These are phyloP conservation scores for Mus spretus DNA, from an alignment of 2,797 vertebrate genomes.

Conservation along the genomic window DNA sequence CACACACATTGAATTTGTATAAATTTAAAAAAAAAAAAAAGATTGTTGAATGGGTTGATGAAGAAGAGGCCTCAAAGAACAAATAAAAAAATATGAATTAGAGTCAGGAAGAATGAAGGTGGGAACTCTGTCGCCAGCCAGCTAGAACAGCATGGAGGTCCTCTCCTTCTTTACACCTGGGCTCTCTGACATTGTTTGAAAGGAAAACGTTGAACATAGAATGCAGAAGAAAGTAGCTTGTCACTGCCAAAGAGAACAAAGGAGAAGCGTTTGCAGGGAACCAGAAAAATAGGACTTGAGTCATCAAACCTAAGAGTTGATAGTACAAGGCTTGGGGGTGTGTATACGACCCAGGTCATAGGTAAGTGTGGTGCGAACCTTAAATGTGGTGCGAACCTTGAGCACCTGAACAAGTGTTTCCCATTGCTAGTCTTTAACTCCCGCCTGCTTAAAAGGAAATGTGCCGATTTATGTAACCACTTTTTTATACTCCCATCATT, in stretches of 20 bases:
- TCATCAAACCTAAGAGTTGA: not conserved
- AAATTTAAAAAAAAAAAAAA: slow-evolving; percentile 35
- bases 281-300: rapidly evolving
- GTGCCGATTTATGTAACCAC: not conserved
- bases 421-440: not conserved
- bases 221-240: slow-evolving; percentile 74
- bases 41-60: slow-evolving; percentile 75
- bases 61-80: slow-evolving; percentile 80
- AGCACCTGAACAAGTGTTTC: no score
- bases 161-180: slow-evolving; percentile 75
- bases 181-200: slow-evolving; percentile 59
- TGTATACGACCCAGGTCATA: not conserved
- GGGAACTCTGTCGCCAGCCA: not conserved
- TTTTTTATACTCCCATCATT: not conserved
- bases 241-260: slow-evolving; percentile 66
- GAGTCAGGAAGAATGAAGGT: slow-evolving; percentile 72
- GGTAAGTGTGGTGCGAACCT: not conserved
- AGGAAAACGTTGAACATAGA: slow-evolving; percentile 74
- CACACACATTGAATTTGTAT: slow-evolving; percentile 84
- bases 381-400: not conserved
- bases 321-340: not conserved
- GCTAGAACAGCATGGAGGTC: not conserved
- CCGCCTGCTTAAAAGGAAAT: not conserved
- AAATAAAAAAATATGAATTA: slow-evolving; percentile 72
- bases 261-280: slow-evolving; percentile 38